Conservation (phyloP, 35 echinoderm and acorn worm species). For the Antedon bifida region DNA sequence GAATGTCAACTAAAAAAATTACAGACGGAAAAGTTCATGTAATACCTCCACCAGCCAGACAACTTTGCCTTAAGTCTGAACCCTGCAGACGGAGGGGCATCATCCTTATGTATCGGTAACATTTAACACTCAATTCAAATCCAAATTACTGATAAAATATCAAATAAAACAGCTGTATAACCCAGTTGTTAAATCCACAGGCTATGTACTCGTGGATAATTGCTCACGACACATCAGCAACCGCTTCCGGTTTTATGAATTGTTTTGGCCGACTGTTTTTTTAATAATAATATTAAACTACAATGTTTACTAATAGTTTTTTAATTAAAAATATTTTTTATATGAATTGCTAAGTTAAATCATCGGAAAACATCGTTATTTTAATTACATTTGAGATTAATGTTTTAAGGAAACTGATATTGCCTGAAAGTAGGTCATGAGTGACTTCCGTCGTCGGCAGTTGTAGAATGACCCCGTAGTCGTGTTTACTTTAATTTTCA, state of each 20-base stretch:
- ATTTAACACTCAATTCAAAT: background rate
- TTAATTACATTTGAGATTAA: too few relatives aligned
- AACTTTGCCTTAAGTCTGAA: slow-evolving; percentile 10
- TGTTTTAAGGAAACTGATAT: too few relatives aligned
- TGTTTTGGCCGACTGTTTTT: too few relatives aligned
- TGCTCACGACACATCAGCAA: background rate
- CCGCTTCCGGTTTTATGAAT: background rate
- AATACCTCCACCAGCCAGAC: slow-evolving; percentile 10
- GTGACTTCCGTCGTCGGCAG: background rate
- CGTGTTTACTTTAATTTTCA: background rate
- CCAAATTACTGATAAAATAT: background rate
- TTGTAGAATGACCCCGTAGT: background rate
- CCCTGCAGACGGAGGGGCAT: background rate
- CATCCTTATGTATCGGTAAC: slow-evolving; percentile 10
- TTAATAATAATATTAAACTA: too few relatives aligned
- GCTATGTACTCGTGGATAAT: background rate
- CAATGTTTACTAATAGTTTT: too few relatives aligned
- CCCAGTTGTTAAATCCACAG: background rate
- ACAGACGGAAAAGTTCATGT: background rate
- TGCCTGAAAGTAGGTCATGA: background rate
- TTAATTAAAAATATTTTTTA: too few relatives aligned
- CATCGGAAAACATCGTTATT: too few relatives aligned
- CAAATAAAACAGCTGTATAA: background rate
- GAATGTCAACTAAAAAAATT: background rate
- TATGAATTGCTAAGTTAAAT: too few relatives aligned